Conservation (phyloP, 2,797 vertebrate genomes). For the Carapus acus region DNA sequence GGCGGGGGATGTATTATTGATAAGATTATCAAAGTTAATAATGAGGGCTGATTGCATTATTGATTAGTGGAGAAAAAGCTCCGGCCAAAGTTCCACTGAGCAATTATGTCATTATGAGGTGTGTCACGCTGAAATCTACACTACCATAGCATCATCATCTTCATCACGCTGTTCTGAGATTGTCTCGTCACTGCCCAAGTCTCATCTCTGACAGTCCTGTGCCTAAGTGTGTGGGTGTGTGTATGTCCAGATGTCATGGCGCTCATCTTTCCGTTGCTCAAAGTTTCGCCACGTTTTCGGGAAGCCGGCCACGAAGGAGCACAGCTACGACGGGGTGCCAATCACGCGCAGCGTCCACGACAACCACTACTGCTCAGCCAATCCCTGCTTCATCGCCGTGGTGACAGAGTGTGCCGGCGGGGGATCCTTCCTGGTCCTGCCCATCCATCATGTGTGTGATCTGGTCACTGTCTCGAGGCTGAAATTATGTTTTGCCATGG, state of each 20-base stretch:
- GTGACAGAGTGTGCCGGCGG: conserved; percentile 88
- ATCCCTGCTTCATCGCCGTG: conserved; percentile 88
- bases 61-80: conserved; percentile 46
- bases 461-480: too few relatives aligned
- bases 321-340: conserved; percentile 80
- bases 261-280: conserved; percentile 77
- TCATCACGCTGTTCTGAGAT: not conserved
- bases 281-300: conserved; percentile 88
- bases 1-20: conserved; percentile 58
- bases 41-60: conserved; percentile 54
- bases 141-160: not conserved
- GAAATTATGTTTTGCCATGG: too few relatives aligned
- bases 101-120: conserved; percentile 26
- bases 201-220: too few relatives aligned
- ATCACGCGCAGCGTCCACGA: conserved; percentile 88
- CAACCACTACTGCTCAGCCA: conserved; percentile 89
- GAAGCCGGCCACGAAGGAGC: conserved; percentile 77
- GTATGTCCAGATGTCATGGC: conserved; percentile 83
- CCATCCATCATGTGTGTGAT: conserved; percentile 78
- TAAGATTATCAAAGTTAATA: conserved; percentile 51
- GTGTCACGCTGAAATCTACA: not conserved
- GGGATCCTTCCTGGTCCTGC: conserved; percentile 86
- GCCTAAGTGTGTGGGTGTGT: too few relatives aligned
- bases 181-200: not conserved
- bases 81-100: conserved; percentile 25